Evolutionary conservation across 2,888 invertebrate genomes (phyloP).

Genomic region (Acronicta aceris): DNA sequence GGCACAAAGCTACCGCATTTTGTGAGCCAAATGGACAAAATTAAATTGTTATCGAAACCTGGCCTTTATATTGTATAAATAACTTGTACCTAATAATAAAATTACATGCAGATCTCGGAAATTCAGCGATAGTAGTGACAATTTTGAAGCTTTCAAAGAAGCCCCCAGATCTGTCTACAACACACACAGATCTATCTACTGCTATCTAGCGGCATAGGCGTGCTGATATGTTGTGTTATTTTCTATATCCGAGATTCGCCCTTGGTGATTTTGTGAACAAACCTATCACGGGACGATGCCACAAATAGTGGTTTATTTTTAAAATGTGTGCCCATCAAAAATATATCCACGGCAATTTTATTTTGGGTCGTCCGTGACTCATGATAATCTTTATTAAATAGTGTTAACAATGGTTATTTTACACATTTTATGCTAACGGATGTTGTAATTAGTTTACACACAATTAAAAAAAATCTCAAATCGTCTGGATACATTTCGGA

Average conservation of each 20-base stretch:
- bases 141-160: background rate
- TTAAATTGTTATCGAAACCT: constrained; percentile 39
- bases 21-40: constrained; percentile 42
- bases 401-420: too few species aligned
- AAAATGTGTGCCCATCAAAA: background rate
- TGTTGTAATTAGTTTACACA: too few species aligned
- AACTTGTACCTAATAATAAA: constrained; percentile 32
- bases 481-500: too few species aligned
- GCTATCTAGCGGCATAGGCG: too few species aligned
- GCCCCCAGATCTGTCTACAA: too few species aligned
- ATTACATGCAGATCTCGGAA: constrained; percentile 32
- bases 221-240: too few species aligned
- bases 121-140: constrained; percentile 15
- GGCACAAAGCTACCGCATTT: constrained; percentile 35
- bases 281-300: background rate
- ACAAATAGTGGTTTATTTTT: background rate
- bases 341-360: constrained; percentile 9
- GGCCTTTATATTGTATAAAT: constrained; percentile 45
- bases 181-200: too few species aligned
- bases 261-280: too few species aligned
- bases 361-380: constrained; percentile 18
- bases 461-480: too few species aligned
- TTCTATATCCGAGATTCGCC: too few species aligned
- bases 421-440: too few species aligned
- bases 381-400: too few species aligned